These are phyloP conservation scores for Melanaphis sacchari DNA, from an alignment of 1,140 invertebrate genomes.

Conservation along the genomic window DNA sequence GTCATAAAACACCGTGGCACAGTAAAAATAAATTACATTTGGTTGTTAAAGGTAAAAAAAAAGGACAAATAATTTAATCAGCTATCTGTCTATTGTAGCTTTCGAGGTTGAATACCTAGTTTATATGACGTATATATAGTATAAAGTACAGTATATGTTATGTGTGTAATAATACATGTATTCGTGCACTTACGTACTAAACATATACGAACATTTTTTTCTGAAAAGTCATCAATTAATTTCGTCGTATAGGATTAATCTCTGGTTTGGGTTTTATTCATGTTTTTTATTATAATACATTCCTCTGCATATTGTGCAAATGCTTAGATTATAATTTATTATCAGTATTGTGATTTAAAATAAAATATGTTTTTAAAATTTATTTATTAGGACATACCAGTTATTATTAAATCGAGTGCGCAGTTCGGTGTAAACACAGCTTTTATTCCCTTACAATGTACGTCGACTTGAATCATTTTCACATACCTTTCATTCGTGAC, in stretches of 20 bases:
- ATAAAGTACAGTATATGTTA: neutral
- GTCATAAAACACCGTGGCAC: neutral
- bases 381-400: neutral
- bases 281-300: neutral
- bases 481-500: neutral
- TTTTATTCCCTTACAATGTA: neutral
- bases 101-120: too few relatives aligned
- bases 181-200: neutral
- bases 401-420: neutral
- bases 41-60: neutral
- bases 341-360: neutral
- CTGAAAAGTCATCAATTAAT: neutral
- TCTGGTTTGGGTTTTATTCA: neutral
- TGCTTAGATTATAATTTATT: neutral
- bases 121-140: neutral
- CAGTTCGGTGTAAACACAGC: neutral
- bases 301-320: neutral
- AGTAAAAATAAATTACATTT: neutral
- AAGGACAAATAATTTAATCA: neutral
- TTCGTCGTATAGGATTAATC: neutral
- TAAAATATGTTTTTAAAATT: neutral
- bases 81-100: neutral
- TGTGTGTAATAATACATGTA: neutral
- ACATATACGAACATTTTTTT: neutral
- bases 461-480: neutral